Evolutionary conservation across 2,888 invertebrate species (phyloP).

Genomic region (Therioaphis trifolii): DNA sequence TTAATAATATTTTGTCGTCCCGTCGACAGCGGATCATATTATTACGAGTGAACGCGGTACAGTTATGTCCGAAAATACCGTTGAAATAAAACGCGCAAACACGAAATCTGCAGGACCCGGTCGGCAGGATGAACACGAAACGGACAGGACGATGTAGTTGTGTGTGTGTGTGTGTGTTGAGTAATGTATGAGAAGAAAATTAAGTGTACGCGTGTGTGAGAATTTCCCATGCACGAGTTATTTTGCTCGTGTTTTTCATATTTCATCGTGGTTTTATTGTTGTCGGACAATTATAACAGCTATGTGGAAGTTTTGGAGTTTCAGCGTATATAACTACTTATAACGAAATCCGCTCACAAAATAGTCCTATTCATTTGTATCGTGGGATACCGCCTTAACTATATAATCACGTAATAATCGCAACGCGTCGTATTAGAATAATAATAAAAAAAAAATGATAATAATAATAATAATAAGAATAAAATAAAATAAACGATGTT

Average conservation of each 20-base stretch:
- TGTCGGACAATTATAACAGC: constrained; percentile 14
- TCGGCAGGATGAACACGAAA: not conserved
- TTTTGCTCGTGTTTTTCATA: not conserved
- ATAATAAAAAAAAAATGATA: not conserved
- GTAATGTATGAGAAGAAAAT: constrained; percentile 33
- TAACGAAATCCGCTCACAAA: constrained; percentile 35
- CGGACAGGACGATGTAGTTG: not conserved
- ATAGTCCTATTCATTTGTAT: constrained; percentile 4
- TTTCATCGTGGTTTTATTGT: constrained; percentile 20
- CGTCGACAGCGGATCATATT: too few relatives aligned
- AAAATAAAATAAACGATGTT: not conserved
- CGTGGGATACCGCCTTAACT: constrained; percentile 20
- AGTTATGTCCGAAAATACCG: too few relatives aligned
- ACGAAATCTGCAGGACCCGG: too few relatives aligned
- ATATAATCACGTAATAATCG: constrained; percentile 39
- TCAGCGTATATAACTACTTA: not conserved
- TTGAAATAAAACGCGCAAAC: not conserved
- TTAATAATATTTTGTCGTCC: too few relatives aligned
- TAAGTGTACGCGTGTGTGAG: constrained; percentile 10
- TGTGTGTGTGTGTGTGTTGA: not conserved
- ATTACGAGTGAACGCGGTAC: too few relatives aligned
- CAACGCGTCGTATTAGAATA: constrained; percentile 30
- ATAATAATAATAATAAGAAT: not conserved
- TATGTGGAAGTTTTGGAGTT: not conserved
- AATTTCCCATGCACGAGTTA: constrained; percentile 42